Base-by-base conservation (phyloP, 2,888 invertebrate species). In the Zygogramma bicolorata region DNA sequence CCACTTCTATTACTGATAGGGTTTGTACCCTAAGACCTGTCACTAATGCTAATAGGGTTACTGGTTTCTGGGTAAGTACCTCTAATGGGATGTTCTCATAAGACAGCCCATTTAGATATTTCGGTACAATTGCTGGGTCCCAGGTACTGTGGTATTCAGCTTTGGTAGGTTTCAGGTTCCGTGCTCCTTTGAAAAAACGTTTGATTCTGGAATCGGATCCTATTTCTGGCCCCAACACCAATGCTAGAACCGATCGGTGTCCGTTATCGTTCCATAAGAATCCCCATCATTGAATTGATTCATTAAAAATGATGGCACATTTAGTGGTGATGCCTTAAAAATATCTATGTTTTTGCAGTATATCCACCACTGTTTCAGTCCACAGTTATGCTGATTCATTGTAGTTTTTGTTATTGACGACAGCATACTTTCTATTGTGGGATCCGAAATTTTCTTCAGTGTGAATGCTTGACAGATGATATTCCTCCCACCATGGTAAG, bases 121-220 rank as follows among this genome's bases (percentile, higher is more conserved):
- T 42, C 5, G 42, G 29, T 34, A 69, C 15, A 7, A 20, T 8
- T 22, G 57, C 6, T 27, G 65, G 57, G 59, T 70, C 60, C 68
- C 65, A 71, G 13, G 70, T 71, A 31, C 15, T 20, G 8, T 58
- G 13, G 42, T 71, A 70, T 57, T 59, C 70, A 18, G 68, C 70
- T 4, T 13, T 6, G 20, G 49, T 4, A 7, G 68, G 68, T 6
- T 57, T 46, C 27, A 57, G 40, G n/a, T 66, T 62, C 29, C 31
- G 38, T 15, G 62, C 15, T 5, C 71, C 62, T 46, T 71, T 66
- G 18, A 69, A 58, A 62, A 71, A 70, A 15, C 42, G n/a, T 18
- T 18, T 22, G 1, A 34, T 6, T 8, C 6, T n/a, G n/a, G n/a
- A 27, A 25, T 60, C 4, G 0, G 15, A 13, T 15, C 59, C 34